Evolutionary conservation across 1,140 invertebrate genomes (phyloP).

Genomic region (Uloborus diversus): DNA sequence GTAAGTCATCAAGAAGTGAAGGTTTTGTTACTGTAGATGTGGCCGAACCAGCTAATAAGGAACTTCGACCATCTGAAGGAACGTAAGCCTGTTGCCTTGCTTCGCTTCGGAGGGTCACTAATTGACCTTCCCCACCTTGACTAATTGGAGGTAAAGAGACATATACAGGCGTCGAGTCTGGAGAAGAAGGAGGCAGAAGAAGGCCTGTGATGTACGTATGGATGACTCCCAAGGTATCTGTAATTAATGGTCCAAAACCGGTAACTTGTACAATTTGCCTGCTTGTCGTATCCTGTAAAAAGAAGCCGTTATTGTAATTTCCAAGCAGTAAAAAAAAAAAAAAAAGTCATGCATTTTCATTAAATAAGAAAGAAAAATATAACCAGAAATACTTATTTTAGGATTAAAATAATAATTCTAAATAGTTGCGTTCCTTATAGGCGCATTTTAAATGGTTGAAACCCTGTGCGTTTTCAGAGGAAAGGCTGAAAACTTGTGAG

Average conservation of each 20-base stretch:
- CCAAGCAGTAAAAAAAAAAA: neutral
- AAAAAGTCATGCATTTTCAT: neutral
- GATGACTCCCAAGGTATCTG: constrained; percentile 58
- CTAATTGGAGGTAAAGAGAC: constrained; percentile 50
- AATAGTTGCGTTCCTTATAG: no score
- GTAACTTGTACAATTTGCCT: constrained; percentile 39
- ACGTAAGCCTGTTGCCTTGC: neutral
- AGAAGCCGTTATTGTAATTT: neutral
- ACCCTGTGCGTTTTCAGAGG: no score
- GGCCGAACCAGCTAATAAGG: neutral
- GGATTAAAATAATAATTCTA: no score
- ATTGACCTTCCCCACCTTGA: constrained; percentile 13
- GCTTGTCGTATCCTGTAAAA: constrained; percentile 19
- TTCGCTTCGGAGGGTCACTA: constrained; percentile 13
- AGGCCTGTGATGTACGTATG: constrained; percentile 58
- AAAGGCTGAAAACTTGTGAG: no score
- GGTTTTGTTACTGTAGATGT: neutral
- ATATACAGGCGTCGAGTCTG: constrained; percentile 22
- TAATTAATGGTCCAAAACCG: constrained; percentile 57
- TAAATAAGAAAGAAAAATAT: neutral
- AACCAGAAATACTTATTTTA: no score
- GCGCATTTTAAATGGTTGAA: neutral
- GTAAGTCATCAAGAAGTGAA: constrained; percentile 8
- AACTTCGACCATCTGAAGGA: constrained; percentile 3
- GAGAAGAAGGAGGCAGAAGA: constrained; percentile 25